Conservation (phyloP, 2,797 vertebrate genomes). For the Fratercula arctica region DNA sequence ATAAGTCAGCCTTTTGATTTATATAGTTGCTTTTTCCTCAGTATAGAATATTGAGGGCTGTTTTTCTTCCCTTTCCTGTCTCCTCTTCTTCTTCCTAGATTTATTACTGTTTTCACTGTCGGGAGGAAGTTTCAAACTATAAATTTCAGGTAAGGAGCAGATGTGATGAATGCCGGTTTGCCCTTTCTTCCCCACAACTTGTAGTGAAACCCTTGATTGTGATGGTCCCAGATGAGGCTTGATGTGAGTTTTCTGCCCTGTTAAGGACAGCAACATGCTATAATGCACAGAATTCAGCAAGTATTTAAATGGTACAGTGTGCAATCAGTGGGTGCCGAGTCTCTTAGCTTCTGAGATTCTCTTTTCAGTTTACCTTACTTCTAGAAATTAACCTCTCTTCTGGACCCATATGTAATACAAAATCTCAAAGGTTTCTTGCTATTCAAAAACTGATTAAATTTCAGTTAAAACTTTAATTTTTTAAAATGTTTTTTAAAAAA, state of each 20-base stretch:
- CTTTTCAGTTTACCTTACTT: not conserved
- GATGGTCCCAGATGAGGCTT: not conserved
- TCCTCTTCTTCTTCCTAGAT: not conserved
- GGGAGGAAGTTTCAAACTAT: not conserved
- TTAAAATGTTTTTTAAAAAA: not conserved
- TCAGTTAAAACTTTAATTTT: not conserved
- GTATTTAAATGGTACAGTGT: not conserved
- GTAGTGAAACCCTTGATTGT: not conserved
- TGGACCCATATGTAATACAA: not conserved
- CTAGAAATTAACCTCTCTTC: not conserved
- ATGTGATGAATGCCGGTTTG: not conserved
- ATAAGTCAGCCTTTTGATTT: slow-evolving; percentile 59
- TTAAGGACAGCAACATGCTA: not conserved
- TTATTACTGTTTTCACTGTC: slow-evolving; percentile 14
- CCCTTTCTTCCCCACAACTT: not conserved
- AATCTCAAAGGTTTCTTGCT: not conserved
- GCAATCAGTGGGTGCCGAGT: not conserved
- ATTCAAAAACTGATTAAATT: not conserved
- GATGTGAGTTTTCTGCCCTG: not conserved
- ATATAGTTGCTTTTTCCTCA: slow-evolving; percentile 9
- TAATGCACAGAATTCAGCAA: not conserved
- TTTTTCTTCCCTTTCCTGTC: slow-evolving; percentile 5
- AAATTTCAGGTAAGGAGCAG: not conserved
- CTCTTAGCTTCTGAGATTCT: not conserved
- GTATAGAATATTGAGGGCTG: not conserved